Conservation (phyloP, 2,113 vertebrate species). For the Upupa epops region DNA sequence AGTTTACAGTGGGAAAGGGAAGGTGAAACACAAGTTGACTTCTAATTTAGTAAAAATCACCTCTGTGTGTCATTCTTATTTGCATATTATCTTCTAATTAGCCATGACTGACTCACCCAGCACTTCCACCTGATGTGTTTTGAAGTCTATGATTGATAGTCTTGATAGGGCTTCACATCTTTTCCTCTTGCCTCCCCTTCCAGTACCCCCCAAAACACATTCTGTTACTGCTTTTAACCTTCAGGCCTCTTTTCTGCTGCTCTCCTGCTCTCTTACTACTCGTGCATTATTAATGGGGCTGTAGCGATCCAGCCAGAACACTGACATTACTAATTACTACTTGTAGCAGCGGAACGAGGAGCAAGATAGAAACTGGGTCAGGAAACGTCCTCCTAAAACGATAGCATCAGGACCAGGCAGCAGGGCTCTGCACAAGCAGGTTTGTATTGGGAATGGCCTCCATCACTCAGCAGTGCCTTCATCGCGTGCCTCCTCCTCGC, state of each 20-base stretch:
- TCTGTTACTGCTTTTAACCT: slow-evolving; percentile 72
- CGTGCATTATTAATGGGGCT: slow-evolving; percentile 71
- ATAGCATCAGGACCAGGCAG: not conserved
- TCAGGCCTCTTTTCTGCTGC: slow-evolving; percentile 51
- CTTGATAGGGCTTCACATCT: slow-evolving; percentile 12
- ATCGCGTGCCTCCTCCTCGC: not conserved
- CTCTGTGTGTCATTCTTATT: slow-evolving; percentile 27
- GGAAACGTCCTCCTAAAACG: not conserved
- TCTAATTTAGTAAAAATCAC: slow-evolving; percentile 13
- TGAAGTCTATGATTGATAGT: slow-evolving; percentile 19
- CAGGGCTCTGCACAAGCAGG: not conserved
- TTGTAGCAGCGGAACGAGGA: slow-evolving; percentile 39
- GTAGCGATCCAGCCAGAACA: slow-evolving; percentile 53
- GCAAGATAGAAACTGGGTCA: slow-evolving; percentile 45
- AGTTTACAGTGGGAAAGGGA: not conserved
- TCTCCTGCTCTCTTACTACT: slow-evolving; percentile 43
- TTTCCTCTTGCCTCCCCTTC: not conserved
- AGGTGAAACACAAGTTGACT: not conserved
- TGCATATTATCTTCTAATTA: slow-evolving; percentile 45
- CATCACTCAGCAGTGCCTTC: not conserved
- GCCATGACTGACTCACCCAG: not conserved
- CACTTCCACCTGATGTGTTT: not conserved
- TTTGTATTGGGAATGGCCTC: not conserved
- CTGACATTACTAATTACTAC: slow-evolving; percentile 66
- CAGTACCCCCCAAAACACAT: not conserved